phyloP scores from a whole-genome alignment of 2,797 vertebrate species.

The Rhodeus uyekii region DNA sequence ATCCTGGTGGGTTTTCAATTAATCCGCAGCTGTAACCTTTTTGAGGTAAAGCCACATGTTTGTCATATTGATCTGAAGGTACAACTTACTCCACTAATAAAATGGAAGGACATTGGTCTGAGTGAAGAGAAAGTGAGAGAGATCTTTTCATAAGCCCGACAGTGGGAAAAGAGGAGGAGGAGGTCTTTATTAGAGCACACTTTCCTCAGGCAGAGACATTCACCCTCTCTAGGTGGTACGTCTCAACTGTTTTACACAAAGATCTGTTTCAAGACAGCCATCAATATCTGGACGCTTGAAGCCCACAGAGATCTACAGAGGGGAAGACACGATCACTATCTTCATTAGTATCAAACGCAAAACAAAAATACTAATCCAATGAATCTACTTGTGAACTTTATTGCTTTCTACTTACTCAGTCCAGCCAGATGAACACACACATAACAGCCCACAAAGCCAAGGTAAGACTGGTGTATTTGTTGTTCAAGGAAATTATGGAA shows the following conservation, averaged over 20 bases:
- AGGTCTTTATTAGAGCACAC: constrained; percentile 30
- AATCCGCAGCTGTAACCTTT: neutral
- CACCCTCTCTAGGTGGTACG: constrained; percentile 6
- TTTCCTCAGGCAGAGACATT: constrained; percentile 12
- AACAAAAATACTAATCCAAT: constrained; percentile 57
- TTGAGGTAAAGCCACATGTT: neutral
- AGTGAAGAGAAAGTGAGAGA: neutral
- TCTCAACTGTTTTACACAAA: neutral
- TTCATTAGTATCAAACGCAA: constrained; percentile 40
- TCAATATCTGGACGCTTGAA: neutral
- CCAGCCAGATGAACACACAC: constrained; percentile 72
- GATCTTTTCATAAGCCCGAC: constrained; percentile 26
- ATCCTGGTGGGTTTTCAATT: neutral
- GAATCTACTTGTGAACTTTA: constrained; percentile 65
- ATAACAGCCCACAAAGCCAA: constrained; percentile 65
- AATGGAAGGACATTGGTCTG: neutral
- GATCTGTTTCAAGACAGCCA: neutral
- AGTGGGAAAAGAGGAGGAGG: constrained; percentile 37
- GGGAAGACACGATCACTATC: constrained; percentile 10
- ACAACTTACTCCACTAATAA: neutral
- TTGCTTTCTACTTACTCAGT: constrained; percentile 56
- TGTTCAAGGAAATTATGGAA: too few relatives aligned
- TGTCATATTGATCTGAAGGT: neutral
- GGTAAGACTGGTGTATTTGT: constrained; percentile 54
- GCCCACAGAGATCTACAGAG: constrained; percentile 18